Evolutionary conservation across 2,888 invertebrate genomes (phyloP).

Genomic region (Pollenia angustigena): DNA sequence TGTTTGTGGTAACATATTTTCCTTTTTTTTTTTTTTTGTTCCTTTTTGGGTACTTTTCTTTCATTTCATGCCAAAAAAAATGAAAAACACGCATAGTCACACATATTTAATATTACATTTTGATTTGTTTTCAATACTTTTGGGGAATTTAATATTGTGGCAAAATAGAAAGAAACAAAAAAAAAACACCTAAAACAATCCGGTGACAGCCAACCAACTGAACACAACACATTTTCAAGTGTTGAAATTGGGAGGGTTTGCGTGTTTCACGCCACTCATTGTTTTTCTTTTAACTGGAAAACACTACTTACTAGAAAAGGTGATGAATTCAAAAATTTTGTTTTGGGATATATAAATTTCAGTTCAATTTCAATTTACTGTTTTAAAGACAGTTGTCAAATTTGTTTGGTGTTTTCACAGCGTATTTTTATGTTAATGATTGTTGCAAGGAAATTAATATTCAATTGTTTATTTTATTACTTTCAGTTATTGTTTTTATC

Average conservation of each 20-base stretch:
- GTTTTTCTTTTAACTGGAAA: slow-evolving; percentile 1
- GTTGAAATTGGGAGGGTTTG: slow-evolving; percentile 74
- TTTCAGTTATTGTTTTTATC: not conserved
- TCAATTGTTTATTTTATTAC: slow-evolving; percentile 8
- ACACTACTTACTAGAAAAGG: slow-evolving; percentile 1
- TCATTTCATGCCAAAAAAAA: slow-evolving; percentile 14
- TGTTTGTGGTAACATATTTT: slow-evolving; percentile 4
- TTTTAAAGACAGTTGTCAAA: slow-evolving; percentile 75
- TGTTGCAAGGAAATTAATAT: slow-evolving; percentile 4
- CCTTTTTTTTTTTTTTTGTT: slow-evolving; percentile 7
- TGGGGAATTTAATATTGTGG: slow-evolving; percentile 40
- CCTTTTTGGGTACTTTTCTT: slow-evolving; percentile 19
- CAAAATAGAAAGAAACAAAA: slow-evolving; percentile 70
- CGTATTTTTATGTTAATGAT: not conserved
- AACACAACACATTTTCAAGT: slow-evolving; percentile 35
- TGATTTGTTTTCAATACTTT: slow-evolving; percentile 56
- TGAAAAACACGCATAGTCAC: slow-evolving; percentile 29
- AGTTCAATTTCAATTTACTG: slow-evolving; percentile 42
- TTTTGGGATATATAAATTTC: slow-evolving; percentile 26
- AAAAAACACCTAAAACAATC: not conserved
- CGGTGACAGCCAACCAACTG: slow-evolving; percentile 2
- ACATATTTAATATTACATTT: slow-evolving; percentile 36
- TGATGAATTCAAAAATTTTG: slow-evolving; percentile 9
- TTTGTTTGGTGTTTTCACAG: slow-evolving; percentile 15
- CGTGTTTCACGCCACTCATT: slow-evolving; percentile 78